A percentile compares a stretch with the other conserved stretches of the same genome.
phyloP scores from a whole-genome alignment of 1,140 invertebrate species.

The Diuraphis noxia region DNA sequence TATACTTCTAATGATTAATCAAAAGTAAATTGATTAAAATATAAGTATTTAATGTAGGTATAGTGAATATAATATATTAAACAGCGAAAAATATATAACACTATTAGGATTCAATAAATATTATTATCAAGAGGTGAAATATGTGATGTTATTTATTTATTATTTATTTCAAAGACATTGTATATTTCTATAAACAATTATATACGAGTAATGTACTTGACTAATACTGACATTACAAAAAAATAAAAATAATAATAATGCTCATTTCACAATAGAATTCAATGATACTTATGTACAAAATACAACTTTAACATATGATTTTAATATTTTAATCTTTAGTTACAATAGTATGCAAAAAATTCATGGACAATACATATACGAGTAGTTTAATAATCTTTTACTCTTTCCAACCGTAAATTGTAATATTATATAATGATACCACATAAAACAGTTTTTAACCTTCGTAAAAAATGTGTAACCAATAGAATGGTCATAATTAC shows the following conservation, averaged over 20 bases:
- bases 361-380: constrained; percentile 16
- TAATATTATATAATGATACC: neutral
- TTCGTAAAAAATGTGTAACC: neutral
- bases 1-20: neutral
- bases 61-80: neutral
- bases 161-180: neutral
- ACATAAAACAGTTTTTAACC: neutral
- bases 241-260: neutral
- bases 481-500: neutral
- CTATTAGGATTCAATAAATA: neutral
- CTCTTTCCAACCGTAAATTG: neutral
- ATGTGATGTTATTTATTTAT: neutral
- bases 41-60: neutral
- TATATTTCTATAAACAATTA: neutral
- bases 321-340: neutral
- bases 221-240: neutral
- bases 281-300: neutral
- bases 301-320: neutral
- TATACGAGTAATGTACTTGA: neutral
- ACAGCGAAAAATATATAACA: neutral
- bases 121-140: neutral
- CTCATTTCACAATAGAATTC: neutral
- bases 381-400: neutral
- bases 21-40: neutral
- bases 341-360: neutral